These are phyloP conservation scores for Spea hammondii DNA, from an alignment of 2,797 vertebrate genomes.

Conservation along the genomic window DNA sequence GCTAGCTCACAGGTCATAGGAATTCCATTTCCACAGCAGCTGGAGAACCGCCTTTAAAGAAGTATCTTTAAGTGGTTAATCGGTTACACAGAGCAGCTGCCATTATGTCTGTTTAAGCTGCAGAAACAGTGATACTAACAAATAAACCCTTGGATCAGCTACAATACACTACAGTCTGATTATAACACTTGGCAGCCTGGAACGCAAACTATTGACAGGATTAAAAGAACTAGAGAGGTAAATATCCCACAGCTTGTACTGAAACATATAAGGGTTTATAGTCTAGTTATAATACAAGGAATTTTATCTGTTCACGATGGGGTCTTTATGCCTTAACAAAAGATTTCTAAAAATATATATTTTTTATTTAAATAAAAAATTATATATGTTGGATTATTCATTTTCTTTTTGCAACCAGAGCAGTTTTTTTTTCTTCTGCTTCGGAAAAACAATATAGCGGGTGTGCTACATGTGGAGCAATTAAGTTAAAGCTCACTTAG, in stretches of 20 bases:
- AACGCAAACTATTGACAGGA: constrained; percentile 17
- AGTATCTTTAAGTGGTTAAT: not conserved
- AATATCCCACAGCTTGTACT: constrained; percentile 40
- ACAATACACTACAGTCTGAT: constrained; percentile 29
- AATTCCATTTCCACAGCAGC: no score
- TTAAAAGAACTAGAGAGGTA: constrained; percentile 32
- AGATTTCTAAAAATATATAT: not conserved
- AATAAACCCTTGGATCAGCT: constrained; percentile 40
- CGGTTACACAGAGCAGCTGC: constrained; percentile 13
- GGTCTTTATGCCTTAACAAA: constrained; percentile 24
- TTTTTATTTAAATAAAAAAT: no score
- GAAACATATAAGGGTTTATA: constrained; percentile 45
- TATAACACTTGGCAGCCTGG: constrained; percentile 31
- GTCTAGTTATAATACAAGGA: constrained; percentile 9
- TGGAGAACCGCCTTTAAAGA: no score
- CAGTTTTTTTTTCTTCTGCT: no score
- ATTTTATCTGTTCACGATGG: constrained; percentile 16
- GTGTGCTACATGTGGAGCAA: no score
- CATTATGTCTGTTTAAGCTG: constrained; percentile 4
- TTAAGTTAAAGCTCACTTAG: not conserved
- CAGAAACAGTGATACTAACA: constrained; percentile 12
- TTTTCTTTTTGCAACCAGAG: no score
- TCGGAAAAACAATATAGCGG: constrained; percentile 7
- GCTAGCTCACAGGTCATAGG: no score
- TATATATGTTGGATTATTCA: no score